Evolutionary conservation across 2,113 vertebrate genomes (phyloP).

Genomic region (Cololabis saira): DNA sequence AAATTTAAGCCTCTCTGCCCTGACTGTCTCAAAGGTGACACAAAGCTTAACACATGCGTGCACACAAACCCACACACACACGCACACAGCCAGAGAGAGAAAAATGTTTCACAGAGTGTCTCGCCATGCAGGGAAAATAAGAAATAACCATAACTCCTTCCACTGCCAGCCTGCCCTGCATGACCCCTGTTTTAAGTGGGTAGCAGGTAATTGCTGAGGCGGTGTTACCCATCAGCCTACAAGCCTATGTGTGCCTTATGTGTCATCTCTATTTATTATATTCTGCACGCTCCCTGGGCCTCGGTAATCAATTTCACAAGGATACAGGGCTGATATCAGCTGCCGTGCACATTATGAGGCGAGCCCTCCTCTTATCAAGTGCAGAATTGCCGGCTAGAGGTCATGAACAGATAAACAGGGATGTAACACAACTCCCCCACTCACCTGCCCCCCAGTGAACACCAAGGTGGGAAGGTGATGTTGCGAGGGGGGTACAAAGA

Average conservation of each 20-base stretch:
- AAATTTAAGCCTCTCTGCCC: constrained; percentile 24
- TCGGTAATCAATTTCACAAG: constrained; percentile 86
- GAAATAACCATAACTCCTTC: constrained; percentile 82
- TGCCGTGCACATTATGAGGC: constrained; percentile 82
- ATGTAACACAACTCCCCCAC: constrained; percentile 89
- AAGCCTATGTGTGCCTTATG: constrained; percentile 78
- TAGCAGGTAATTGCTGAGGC: constrained; percentile 85
- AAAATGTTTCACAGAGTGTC: constrained; percentile 57
- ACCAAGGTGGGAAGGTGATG: constrained; percentile 75
- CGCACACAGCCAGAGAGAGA: constrained; percentile 7
- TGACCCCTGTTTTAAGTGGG: constrained; percentile 84
- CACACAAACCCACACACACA: constrained; percentile 21
- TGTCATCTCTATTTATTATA: constrained; percentile 87
- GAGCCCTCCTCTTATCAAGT: constrained; percentile 95
- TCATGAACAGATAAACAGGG: constrained; percentile 99
- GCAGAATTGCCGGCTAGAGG: constrained; percentile 98
- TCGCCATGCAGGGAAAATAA: constrained; percentile 73
- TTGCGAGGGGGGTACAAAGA: constrained; percentile 69
- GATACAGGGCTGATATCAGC: constrained; percentile 85
- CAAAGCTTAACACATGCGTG: constrained; percentile 12
- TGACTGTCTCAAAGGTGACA: constrained; percentile 2
- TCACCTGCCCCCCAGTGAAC: constrained; percentile 73
- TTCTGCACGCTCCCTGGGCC: constrained; percentile 77
- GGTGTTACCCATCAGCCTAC: constrained; percentile 80
- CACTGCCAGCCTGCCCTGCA: constrained; percentile 74